Conservation (phyloP, 2,888 invertebrate genomes). For the Masnerella sp. region DNA sequence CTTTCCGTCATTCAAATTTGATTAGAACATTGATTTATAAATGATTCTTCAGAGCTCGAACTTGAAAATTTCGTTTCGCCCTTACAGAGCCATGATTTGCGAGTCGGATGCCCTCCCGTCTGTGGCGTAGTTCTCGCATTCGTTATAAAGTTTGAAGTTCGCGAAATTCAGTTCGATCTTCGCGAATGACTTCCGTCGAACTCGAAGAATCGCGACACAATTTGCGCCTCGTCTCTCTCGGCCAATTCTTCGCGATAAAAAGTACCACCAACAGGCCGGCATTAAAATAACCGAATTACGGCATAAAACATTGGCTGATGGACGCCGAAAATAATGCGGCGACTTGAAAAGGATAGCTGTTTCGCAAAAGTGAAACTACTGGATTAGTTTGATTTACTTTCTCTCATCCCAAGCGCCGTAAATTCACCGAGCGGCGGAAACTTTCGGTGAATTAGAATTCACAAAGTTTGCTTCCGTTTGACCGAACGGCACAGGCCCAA, state of each 20-base stretch:
- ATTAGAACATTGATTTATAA: slow-evolving; percentile 30
- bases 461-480: slow-evolving; percentile 58
- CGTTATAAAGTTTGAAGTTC: slow-evolving; percentile 50
- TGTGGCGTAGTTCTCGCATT: slow-evolving; percentile 43
- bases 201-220: slow-evolving; percentile 42
- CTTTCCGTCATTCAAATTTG: slow-evolving; percentile 11
- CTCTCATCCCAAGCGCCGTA: slow-evolving; percentile 42
- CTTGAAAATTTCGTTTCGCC: slow-evolving; percentile 39
- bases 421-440: slow-evolving; percentile 49
- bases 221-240: too few species aligned
- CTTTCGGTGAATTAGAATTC: slow-evolving; percentile 58
- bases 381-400: slow-evolving; percentile 56
- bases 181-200: slow-evolving; percentile 34
- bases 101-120: slow-evolving; percentile 25
- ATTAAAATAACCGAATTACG: slow-evolving; percentile 27
- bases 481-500: slow-evolving; percentile 37
- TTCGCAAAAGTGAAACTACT: slow-evolving; percentile 50
- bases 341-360: slow-evolving; percentile 25
- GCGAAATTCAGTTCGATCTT: slow-evolving; percentile 49
- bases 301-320: slow-evolving; percentile 4
- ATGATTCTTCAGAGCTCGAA: slow-evolving; percentile 23
- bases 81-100: slow-evolving; percentile 40
- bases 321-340: slow-evolving; percentile 39
- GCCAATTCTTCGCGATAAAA: too few species aligned
- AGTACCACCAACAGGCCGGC: background rate